A percentile compares a stretch with the other conserved stretches of the same genome.
These are phyloP conservation scores for Leguminivora glycinivorella DNA, from an alignment of 1,140 invertebrate genomes.

Conservation along the genomic window DNA sequence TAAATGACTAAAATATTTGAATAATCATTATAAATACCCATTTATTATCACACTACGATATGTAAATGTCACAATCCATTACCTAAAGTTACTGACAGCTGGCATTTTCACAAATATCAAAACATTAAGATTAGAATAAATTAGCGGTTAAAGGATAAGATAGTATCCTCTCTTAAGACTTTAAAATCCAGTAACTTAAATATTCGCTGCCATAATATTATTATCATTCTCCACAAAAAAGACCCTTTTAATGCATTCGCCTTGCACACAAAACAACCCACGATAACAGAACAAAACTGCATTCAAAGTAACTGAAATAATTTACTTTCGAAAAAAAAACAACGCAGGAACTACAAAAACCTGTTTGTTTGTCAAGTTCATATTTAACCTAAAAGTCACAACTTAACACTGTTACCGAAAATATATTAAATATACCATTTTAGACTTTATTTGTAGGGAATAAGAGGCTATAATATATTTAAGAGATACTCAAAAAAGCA, in stretches of 20 bases:
- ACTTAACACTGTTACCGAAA: background rate
- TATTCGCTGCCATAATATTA: too few species aligned
- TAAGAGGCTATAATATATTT: background rate
- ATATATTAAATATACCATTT: background rate
- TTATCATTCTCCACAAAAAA: too few species aligned
- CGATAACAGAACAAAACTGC: background rate
- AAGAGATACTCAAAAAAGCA: background rate
- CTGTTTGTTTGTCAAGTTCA: constrained; percentile 20
- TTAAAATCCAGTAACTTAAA: too few species aligned
- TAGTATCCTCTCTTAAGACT: too few species aligned
- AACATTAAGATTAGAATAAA: too few species aligned
- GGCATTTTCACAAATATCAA: too few species aligned
- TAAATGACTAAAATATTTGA: too few species aligned
- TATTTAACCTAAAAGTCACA: constrained; percentile 19
- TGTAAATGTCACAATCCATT: too few species aligned
- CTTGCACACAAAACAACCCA: background rate
- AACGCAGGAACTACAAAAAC: constrained; percentile 21
- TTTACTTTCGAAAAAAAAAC: background rate
- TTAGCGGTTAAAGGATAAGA: too few species aligned
- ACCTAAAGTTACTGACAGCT: too few species aligned
- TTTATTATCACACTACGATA: too few species aligned
- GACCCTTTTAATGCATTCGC: background rate
- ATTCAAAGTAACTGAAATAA: background rate
- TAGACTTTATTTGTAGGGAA: background rate
- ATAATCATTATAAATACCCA: too few species aligned